These are phyloP conservation scores for Lutjanus erythropterus DNA, from an alignment of 2,113 vertebrate species.

Conservation along the genomic window DNA sequence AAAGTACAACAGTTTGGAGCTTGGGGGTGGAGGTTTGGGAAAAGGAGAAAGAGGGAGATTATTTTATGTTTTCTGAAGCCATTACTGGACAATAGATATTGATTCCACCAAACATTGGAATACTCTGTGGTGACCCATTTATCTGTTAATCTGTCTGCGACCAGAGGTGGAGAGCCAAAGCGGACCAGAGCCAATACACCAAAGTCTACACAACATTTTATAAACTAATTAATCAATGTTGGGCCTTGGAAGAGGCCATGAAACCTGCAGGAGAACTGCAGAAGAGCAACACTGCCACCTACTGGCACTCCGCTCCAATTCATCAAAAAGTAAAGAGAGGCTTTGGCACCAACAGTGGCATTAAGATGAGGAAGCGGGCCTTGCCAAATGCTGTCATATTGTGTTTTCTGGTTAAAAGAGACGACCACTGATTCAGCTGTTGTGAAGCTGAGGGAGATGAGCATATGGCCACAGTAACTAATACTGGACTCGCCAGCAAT, in stretches of 20 bases:
- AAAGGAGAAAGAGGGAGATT: conserved; percentile 54
- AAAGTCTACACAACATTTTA: conserved; percentile 82
- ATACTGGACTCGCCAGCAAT: conserved; percentile 59
- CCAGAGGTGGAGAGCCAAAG: conserved; percentile 71
- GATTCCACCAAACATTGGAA: conserved; percentile 77
- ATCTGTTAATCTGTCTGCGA: conserved; percentile 82
- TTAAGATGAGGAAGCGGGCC: conserved; percentile 60
- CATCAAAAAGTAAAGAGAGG: conserved; percentile 24
- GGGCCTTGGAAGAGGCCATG: conserved; percentile 47
- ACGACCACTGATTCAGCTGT: conserved; percentile 75
- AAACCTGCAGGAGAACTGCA: conserved; percentile 22
- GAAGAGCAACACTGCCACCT: conserved; percentile 86
- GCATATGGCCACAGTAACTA: conserved; percentile 73
- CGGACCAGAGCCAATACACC: conserved; percentile 75
- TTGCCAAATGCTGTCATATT: conserved; percentile 79
- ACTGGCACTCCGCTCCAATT: conserved; percentile 54
- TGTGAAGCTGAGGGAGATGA: conserved; percentile 68
- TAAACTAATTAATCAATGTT: conserved; percentile 81
- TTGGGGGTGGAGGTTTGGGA: conserved; percentile 12
- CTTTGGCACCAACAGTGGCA: conserved; percentile 55
- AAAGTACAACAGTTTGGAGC: neutral
- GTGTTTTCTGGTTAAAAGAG: conserved; percentile 81
- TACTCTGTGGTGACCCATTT: conserved; percentile 79
- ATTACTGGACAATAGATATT: conserved; percentile 80
- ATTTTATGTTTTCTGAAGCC: conserved; percentile 66